phyloP scores from a whole-genome alignment of 1,140 invertebrate genomes.

The Orchestia grillus region DNA sequence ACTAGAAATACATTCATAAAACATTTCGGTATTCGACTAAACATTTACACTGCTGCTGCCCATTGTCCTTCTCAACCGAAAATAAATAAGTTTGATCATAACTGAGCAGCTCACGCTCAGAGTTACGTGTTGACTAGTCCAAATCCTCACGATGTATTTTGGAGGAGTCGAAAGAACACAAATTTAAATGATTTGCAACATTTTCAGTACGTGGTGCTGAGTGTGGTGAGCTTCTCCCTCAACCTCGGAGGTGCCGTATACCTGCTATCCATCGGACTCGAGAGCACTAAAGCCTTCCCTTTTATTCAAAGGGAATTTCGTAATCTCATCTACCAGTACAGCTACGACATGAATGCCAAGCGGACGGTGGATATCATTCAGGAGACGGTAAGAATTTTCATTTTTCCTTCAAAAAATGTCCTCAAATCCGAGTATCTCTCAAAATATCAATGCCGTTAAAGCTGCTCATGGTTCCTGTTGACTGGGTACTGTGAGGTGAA shows the following conservation, averaged over 20 bases:
- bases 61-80: too few relatives aligned
- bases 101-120: too few relatives aligned
- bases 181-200: not conserved
- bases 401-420: not conserved
- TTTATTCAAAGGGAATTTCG: not conserved
- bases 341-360: conserved; percentile 25
- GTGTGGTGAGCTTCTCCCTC: not conserved
- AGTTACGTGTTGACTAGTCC: too few relatives aligned
- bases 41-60: too few relatives aligned
- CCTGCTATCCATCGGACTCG: conserved; percentile 34
- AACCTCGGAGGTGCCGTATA: conserved; percentile 2
- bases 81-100: too few relatives aligned
- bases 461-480: too few relatives aligned
- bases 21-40: too few relatives aligned
- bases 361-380: conserved; percentile 30
- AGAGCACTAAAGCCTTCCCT: conserved; percentile 2
- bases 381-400: not conserved
- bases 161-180: not conserved
- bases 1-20: too few relatives aligned
- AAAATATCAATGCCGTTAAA: too few relatives aligned
- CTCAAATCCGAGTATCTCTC: too few relatives aligned
- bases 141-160: too few relatives aligned
- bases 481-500: too few relatives aligned
- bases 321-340: conserved; percentile 40
- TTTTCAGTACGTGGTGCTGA: conserved; percentile 17